These are phyloP conservation scores for Periophthalmus modestus DNA, from an alignment of 2,113 vertebrate species.

Conservation along the genomic window DNA sequence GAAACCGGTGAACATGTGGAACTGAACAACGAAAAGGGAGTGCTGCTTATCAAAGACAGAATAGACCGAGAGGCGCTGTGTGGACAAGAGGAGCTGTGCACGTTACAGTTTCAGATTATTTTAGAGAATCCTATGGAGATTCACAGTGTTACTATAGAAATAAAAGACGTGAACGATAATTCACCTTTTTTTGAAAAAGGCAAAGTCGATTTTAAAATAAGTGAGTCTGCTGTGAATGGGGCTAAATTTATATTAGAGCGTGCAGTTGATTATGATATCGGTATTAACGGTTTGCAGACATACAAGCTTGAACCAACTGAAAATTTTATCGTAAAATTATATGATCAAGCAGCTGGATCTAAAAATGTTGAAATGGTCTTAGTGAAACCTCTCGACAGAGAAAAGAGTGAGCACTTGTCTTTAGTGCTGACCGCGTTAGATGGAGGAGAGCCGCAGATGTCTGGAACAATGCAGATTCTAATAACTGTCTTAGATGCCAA, in stretches of 20 bases:
- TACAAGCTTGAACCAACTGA: conserved; percentile 66
- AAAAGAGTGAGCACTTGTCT: conserved; percentile 21
- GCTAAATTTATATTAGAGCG: conserved; percentile 69
- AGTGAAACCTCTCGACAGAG: conserved; percentile 44
- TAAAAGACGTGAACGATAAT: conserved; percentile 79
- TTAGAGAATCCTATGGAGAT: conserved; percentile 76
- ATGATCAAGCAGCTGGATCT: conserved; percentile 26
- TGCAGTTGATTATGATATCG: conserved; percentile 77
- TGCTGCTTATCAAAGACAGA: conserved; percentile 71
- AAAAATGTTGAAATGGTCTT: conserved; percentile 59
- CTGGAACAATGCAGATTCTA: conserved; percentile 35
- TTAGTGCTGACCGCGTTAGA: conserved; percentile 58
- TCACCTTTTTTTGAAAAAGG: conserved; percentile 64
- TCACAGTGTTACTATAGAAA: conserved; percentile 62
- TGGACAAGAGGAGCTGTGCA: conserved; percentile 60
- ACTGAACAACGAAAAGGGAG: conserved; percentile 45
- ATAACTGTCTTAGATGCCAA: conserved; percentile 57
- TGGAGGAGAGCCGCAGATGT: conserved; percentile 45
- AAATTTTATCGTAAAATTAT: conserved; percentile 55
- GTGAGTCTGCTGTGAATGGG: conserved; percentile 60
- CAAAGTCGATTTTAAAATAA: conserved; percentile 65
- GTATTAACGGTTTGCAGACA: conserved; percentile 69
- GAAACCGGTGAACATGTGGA: conserved; percentile 63
- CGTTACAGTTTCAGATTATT: conserved; percentile 75
- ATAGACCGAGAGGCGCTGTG: conserved; percentile 81